phyloP scores from a whole-genome alignment of 2,113 vertebrate genomes.

The Corvus moneduloides region DNA sequence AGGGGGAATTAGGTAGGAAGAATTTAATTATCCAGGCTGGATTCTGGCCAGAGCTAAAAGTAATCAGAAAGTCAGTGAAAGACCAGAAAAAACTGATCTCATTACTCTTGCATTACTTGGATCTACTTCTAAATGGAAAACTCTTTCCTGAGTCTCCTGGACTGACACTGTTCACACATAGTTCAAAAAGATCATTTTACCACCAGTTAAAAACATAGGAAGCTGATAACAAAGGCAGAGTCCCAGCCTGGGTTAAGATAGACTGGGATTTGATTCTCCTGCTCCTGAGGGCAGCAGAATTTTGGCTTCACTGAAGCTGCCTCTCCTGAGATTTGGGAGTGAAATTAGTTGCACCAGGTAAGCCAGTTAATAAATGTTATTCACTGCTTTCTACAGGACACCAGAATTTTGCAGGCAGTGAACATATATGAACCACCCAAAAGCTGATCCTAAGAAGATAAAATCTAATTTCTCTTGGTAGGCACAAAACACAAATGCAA shows the following conservation, averaged over 20 bases:
- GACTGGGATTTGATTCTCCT: background rate
- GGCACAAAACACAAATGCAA: rapidly evolving
- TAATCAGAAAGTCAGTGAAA: conserved; percentile 26
- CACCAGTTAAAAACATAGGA: background rate
- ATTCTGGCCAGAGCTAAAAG: conserved; percentile 25
- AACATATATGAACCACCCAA: background rate
- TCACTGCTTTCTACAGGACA: background rate
- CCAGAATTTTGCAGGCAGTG: background rate
- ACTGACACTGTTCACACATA: background rate
- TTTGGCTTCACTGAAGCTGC: background rate
- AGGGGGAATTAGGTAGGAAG: background rate
- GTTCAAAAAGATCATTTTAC: background rate
- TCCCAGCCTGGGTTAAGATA: background rate
- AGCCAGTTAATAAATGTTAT: background rate
- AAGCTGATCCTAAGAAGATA: background rate
- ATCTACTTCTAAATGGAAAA: background rate
- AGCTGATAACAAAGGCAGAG: background rate
- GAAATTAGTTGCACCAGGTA: background rate
- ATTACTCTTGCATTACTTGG: background rate
- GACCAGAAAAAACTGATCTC: conserved; percentile 1
- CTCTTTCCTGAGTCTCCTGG: background rate
- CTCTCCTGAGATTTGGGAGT: background rate
- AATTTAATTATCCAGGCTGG: conserved; percentile 27
- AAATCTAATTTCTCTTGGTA: background rate
- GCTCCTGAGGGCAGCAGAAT: background rate